Base-by-base conservation (phyloP, 2,888 invertebrate genomes). In the Trichopoda pennipes region DNA sequence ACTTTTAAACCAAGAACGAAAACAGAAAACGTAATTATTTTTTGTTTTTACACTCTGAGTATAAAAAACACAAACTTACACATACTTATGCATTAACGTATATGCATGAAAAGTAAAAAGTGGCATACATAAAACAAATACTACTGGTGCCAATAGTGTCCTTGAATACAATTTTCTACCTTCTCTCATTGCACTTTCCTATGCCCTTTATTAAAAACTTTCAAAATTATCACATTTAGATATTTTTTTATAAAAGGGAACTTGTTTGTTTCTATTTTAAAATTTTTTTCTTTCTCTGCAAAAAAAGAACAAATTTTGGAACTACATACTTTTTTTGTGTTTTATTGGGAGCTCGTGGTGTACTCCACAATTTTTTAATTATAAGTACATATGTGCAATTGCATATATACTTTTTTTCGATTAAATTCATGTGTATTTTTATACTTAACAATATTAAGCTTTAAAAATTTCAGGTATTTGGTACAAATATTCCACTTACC, bases 141-240 rank as follows among this genome's bases (percentile, higher is more conserved):
- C 38, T 78, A 70, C 79, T 76, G 72, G 70, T 75, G 68, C 56
- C 80, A 70, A 70, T 60, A 63, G 80, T 89, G 89, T 89, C 89
- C 89, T 89, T 89, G 89, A 89, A 89, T 86, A 86, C 84, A 87
- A 86, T 87, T 88, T 87, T 86, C 85, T 85, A 86, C 86, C 86
- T 85, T 84, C 84, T 84, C 79, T 74, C 85, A 84, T 68, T 85
- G 85, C 86, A 85, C 85, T 85, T 86, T 77, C 78, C 80, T 77
- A 72, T 81, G 81, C 84, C 81, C 81, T 83, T 84, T 49, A 28
- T 4, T 28, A 7, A 28, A 28, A 28, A 28, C 28, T 6, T 28
- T 28, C 6, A 38, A 35, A 38, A 38, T 38, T 38, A 12, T 38
- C 38, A 38, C 38, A 12, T 38, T 10, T 38, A 38, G 12, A 38